Conservation (phyloP, 1,140 invertebrate genomes). For the Ceratosolen solmsi region DNA sequence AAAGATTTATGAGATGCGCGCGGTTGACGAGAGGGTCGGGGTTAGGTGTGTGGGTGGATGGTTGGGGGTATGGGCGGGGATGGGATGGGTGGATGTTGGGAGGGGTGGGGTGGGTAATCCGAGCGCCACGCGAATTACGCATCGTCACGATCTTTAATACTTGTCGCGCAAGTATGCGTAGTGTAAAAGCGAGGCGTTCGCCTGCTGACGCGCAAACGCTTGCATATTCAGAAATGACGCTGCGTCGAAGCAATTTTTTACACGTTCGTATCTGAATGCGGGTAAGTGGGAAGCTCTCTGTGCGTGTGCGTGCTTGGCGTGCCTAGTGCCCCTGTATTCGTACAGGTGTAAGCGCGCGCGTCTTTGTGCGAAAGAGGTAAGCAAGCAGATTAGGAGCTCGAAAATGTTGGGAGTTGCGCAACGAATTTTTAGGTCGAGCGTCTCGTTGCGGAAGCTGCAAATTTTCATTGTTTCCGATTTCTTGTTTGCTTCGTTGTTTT, state of each 20-base stretch:
- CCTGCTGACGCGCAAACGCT: background rate
- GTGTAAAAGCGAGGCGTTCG: background rate
- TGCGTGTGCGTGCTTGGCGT: no score
- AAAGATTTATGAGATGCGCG: conserved; percentile 50
- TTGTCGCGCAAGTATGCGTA: background rate
- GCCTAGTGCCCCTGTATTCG: no score
- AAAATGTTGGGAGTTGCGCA: background rate
- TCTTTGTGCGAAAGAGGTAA: background rate
- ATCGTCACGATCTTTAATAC: conserved; percentile 47
- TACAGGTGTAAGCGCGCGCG: no score
- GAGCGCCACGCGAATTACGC: conserved; percentile 42
- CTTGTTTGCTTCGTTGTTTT: background rate
- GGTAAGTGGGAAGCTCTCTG: no score
- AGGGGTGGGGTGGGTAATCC: background rate
- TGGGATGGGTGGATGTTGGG: background rate
- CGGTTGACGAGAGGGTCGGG: background rate
- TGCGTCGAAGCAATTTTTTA: background rate
- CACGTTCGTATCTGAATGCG: no score
- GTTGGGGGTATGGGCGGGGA: background rate
- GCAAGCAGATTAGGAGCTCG: background rate
- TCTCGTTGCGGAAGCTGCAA: background rate
- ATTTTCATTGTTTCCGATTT: background rate
- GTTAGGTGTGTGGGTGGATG: background rate
- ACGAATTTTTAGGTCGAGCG: background rate
- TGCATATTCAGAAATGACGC: conserved; percentile 18